These are phyloP conservation scores for Machaerirhynchus nigripectus DNA, from an alignment of 2,113 vertebrate species.

Conservation along the genomic window DNA sequence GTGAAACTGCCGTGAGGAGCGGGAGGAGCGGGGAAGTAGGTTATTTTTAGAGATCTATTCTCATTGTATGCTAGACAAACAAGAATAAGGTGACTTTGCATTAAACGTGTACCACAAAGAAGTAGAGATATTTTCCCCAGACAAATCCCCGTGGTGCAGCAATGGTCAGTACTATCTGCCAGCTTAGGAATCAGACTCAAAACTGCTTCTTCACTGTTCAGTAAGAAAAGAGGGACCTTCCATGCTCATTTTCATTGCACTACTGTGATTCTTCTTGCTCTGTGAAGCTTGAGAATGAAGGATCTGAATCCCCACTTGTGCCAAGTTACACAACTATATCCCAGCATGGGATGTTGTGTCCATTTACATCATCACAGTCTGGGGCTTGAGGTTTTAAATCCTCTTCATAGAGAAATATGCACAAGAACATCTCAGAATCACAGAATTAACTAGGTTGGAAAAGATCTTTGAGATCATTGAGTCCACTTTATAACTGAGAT, in stretches of 20 bases:
- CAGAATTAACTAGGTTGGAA: not conserved
- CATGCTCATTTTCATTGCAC: not conserved
- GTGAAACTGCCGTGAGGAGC: not conserved
- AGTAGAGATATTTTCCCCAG: not conserved
- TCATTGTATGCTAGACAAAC: not conserved
- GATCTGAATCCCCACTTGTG: not conserved
- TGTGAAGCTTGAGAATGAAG: not conserved
- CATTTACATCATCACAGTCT: not conserved
- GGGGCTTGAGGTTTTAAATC: not conserved
- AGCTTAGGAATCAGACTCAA: not conserved
- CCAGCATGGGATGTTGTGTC: not conserved
- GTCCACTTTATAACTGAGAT: not conserved
- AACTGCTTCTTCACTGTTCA: not conserved
- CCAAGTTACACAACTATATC: not conserved
- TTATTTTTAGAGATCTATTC: conserved; percentile 14
- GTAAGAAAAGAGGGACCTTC: not conserved
- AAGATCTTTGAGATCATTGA: not conserved
- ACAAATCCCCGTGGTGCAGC: not conserved
- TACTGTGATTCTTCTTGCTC: not conserved
- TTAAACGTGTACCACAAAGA: not conserved
- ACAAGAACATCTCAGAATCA: not conserved
- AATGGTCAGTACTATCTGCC: not conserved
- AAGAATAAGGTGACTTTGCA: not conserved
- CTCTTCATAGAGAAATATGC: not conserved
- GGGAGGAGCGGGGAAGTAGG: not conserved